Evolutionary conservation across 2,888 invertebrate genomes (phyloP).

Genomic region (Dromius quadrimaculatus): DNA sequence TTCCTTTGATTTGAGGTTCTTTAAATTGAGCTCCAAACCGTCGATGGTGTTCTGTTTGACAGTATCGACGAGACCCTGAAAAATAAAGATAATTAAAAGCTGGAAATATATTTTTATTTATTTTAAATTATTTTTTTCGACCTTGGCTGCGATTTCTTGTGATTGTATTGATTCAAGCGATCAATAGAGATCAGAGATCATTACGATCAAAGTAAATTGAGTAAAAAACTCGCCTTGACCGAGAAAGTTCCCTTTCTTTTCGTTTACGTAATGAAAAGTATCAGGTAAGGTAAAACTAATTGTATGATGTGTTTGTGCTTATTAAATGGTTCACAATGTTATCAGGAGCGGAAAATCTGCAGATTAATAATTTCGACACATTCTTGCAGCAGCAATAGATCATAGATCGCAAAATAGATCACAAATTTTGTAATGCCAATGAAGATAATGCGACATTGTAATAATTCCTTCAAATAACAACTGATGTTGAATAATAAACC

Average conservation of each 20-base stretch:
- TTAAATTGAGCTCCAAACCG: conserved; percentile 63
- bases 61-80: conserved; percentile 67
- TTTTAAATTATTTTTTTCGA: too few species aligned
- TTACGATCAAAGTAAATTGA: too few species aligned
- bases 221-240: conserved; percentile 45
- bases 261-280: conserved; percentile 5
- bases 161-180: not conserved
- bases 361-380: conserved; percentile 32
- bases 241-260: conserved; percentile 41
- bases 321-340: conserved; percentile 32
- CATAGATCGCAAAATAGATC: too few species aligned
- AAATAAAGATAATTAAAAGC: conserved; percentile 56
- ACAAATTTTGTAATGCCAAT: too few species aligned
- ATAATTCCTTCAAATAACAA: too few species aligned
- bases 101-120: not conserved
- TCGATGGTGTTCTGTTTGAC: conserved; percentile 62
- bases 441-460: too few species aligned
- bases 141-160: not conserved
- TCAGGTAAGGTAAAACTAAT: not conserved
- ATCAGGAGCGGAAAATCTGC: conserved; percentile 27
- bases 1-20: conserved; percentile 62
- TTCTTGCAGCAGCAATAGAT: conserved; percentile 4
- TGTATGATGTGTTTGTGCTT: conserved; percentile 5
- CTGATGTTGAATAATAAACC: too few species aligned
- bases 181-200: not conserved